phyloP scores from a whole-genome alignment of 2,113 vertebrate genomes.

The Podarcis muralis region DNA sequence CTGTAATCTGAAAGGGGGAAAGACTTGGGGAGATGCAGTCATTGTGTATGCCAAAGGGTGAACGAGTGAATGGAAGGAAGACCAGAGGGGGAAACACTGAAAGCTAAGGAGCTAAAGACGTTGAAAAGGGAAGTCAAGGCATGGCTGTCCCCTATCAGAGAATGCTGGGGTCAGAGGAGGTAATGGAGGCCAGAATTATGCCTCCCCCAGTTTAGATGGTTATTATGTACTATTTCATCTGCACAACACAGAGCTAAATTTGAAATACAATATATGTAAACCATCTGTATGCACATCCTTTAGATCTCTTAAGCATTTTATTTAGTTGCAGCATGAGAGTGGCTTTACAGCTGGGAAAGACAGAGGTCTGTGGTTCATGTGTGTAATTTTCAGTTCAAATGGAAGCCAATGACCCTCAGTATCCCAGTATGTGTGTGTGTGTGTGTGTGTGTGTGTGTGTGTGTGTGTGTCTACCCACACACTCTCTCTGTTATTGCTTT shows the following conservation, averaged over 20 bases:
- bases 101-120: neutral
- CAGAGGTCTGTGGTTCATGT: neutral
- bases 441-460: too few relatives aligned
- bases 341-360: neutral
- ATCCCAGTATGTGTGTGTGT: too few relatives aligned
- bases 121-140: neutral
- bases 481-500: too few relatives aligned
- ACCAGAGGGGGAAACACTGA: neutral
- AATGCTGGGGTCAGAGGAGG: neutral
- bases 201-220: neutral
- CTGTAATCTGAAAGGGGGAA: slow-evolving; percentile 57
- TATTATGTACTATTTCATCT: neutral
- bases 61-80: slow-evolving; percentile 52
- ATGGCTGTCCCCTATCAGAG: neutral
- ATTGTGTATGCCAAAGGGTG: slow-evolving; percentile 62
- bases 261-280: neutral
- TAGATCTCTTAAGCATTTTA: neutral
- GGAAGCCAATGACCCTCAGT: too few relatives aligned
- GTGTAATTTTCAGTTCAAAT: too few relatives aligned
- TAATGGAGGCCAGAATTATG: too few relatives aligned
- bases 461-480: too few relatives aligned
- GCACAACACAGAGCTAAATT: neutral
- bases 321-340: neutral
- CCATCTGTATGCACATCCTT: neutral
- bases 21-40: slow-evolving; percentile 40